Percentiles rank a stretch among this genome's conserved stretches.
Evolutionary conservation across 2,797 vertebrate genomes (phyloP).

Genomic region (Karalla daura): DNA sequence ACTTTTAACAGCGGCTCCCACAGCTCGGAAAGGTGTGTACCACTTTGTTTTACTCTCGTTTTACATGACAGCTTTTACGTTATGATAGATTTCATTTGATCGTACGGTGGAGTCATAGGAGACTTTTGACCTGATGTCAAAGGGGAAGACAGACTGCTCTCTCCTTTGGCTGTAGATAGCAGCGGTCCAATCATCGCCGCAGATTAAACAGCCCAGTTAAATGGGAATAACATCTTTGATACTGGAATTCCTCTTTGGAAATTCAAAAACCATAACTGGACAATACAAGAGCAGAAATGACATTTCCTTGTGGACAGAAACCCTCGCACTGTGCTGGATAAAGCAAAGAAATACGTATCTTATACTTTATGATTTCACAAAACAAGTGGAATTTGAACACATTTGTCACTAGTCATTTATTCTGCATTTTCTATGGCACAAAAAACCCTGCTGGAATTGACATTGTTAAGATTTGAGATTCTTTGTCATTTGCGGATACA

Average conservation of each 20-base stretch:
- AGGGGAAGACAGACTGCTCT: constrained; percentile 1
- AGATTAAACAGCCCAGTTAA: constrained; percentile 4
- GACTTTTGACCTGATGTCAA: neutral
- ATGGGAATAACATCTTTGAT: constrained; percentile 35
- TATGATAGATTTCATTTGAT: neutral
- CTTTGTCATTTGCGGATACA: too few species aligned
- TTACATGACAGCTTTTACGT: neutral
- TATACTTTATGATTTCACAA: neutral
- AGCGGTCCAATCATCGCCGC: constrained; percentile 6
- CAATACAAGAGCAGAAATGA: neutral
- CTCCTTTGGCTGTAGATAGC: neutral
- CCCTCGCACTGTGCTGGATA: neutral
- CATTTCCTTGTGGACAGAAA: neutral
- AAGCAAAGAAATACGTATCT: too few species aligned
- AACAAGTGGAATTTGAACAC: neutral
- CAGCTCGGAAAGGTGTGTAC: neutral
- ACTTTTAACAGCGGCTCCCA: neutral
- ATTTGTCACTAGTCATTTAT: neutral
- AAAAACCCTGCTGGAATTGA: too few species aligned
- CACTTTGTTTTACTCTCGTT: constrained; percentile 2
- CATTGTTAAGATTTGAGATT: too few species aligned
- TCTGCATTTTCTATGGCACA: neutral
- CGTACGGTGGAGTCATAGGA: too few species aligned
- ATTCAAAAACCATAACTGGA: constrained; percentile 28
- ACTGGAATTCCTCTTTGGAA: constrained; percentile 22